Percentiles rank a stretch among this genome's conserved stretches.
Evolutionary conservation across 2,113 vertebrate genomes (phyloP).

Genomic region (Toxotes jaculatrix): DNA sequence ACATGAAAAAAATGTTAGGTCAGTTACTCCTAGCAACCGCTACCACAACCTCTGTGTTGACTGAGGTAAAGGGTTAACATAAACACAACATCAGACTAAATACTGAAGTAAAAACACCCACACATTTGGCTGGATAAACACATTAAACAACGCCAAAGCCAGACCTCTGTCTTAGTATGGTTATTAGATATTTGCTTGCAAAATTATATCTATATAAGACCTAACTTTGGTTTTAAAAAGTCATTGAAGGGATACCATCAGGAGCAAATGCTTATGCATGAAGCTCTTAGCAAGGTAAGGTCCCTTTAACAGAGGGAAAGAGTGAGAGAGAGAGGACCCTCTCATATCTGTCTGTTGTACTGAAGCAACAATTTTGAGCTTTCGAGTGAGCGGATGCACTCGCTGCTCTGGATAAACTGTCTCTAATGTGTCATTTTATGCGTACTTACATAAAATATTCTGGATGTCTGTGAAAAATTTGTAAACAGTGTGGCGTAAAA

Average conservation of each 20-base stretch:
- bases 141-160: constrained; percentile 16
- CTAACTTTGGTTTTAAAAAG: not conserved
- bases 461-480: not conserved
- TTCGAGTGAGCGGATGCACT: not conserved
- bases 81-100: constrained; percentile 20
- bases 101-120: constrained; percentile 15
- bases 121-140: constrained; percentile 33
- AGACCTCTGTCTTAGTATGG: constrained; percentile 3
- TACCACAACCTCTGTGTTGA: too few relatives aligned
- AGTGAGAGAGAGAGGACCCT: not conserved
- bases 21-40: too few relatives aligned
- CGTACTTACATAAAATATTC: not conserved
- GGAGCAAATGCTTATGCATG: not conserved
- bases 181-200: constrained; percentile 1
- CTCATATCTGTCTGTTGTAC: not conserved
- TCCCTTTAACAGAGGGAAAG: not conserved
- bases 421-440: not conserved
- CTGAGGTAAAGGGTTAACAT: not conserved
- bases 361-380: not conserved
- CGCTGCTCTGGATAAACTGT: not conserved
- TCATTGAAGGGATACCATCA: not conserved
- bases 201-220: not conserved
- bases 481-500: not conserved
- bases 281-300: not conserved
- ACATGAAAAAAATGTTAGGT: too few relatives aligned